Base-by-base conservation (phyloP, 1,140 invertebrate genomes). In the Drosophila carrolli region DNA sequence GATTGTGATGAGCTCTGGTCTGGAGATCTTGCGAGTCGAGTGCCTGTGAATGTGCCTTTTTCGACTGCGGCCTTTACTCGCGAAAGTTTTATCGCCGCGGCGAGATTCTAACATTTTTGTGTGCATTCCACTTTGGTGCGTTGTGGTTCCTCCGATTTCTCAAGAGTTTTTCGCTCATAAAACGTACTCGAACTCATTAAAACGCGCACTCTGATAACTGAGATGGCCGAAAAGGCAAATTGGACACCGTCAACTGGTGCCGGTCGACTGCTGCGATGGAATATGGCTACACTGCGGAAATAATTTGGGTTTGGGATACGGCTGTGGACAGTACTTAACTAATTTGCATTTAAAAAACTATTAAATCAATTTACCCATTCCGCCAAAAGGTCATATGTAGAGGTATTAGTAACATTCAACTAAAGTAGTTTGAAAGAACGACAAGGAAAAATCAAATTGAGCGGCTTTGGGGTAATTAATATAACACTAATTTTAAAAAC, bases 101-200 rank as follows among this genome's bases (percentile, higher is more conserved):
- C 83, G 81, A 86, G 83, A 88, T 88, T 88, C 83, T 88, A 88
- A 88, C 84, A 88, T 88, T 88, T 88, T 88, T 88, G 83, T 89
- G 83, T 88, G 83, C 83, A 88, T 88, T 88, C 83, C 83, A 88
- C 83, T 89, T 88, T 88, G 83, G 83, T 88, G 83, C 83, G 83
- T 82, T 75, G 47, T 41, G 53, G 59, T 57, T 65, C 51, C 40
- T 51, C 54, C 50, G 50, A 50, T 63, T 85, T 85, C 78, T 75
- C 62, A 57, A 81, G 83, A 68, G 75, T 81, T 86, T 75, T 88
- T 83, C 81, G 72, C 83, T 89, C 83, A 89, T 88, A 88, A 89
- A 88, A 88, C 83, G 83, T 88, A 88, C 83, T 88, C 83, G 83
- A 88, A 88, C 84, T 88, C 83, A 88, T 88, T 88, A 88, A 88